Evolutionary conservation across 2,113 vertebrate species (phyloP).

Genomic region (Vimba vimba): DNA sequence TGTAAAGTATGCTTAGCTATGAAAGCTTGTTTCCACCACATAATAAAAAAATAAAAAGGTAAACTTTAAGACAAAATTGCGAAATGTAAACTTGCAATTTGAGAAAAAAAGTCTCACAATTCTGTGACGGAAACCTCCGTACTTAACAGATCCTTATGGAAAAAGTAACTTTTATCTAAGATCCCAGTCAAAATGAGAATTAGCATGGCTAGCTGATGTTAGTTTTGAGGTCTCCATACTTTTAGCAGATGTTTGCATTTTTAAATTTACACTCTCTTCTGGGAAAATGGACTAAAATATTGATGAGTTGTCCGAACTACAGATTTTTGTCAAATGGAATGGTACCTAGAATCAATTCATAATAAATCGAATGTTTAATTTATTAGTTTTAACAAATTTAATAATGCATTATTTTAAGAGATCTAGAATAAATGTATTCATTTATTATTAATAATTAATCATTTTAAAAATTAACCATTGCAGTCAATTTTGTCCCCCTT

Average conservation of each 20-base stretch:
- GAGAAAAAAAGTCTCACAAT: too few species aligned
- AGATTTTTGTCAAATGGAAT: neutral
- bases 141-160: neutral
- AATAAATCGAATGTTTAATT: neutral
- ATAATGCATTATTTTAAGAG: neutral
- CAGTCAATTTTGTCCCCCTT: neutral
- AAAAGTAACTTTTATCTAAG: neutral
- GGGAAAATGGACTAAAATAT: neutral
- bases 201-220: neutral
- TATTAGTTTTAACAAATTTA: neutral
- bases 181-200: neutral
- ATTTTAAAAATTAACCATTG: neutral
- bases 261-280: neutral
- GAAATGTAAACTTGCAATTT: too few species aligned
- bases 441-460: neutral
- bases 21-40: too few species aligned
- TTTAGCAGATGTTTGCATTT: neutral
- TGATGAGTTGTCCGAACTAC: neutral
- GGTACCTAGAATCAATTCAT: neutral
- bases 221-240: neutral
- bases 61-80: too few species aligned
- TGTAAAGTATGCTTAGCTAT: neutral
- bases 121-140: too few species aligned
- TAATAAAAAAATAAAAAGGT: too few species aligned
- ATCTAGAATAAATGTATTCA: neutral